Percentiles rank a stretch among this genome's conserved stretches.
These are phyloP conservation scores for Dermatophagoides farinae DNA, from an alignment of 1,140 invertebrate species.

Conservation along the genomic window DNA sequence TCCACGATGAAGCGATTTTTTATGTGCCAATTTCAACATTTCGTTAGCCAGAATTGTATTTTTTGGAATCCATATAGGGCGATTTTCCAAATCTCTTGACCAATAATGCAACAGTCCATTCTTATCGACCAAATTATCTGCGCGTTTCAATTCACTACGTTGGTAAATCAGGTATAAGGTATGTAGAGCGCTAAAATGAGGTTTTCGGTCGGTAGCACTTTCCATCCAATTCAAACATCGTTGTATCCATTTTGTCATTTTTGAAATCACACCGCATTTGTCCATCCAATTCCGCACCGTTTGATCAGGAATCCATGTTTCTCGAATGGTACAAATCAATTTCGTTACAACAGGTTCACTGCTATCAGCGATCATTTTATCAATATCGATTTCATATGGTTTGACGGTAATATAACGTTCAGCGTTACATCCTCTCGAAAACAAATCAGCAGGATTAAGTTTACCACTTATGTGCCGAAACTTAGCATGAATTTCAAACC, in stretches of 20 bases:
- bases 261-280: not conserved
- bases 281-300: not conserved
- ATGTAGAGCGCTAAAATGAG: not conserved
- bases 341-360: not conserved
- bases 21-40: not conserved
- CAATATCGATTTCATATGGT: not conserved
- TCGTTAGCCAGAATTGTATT: not conserved
- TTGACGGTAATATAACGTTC: not conserved
- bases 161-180: not conserved
- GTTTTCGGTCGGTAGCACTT: not conserved
- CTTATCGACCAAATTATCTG: not conserved
- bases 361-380: not conserved
- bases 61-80: not conserved
- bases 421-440: not conserved
- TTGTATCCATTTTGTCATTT: too few relatives aligned
- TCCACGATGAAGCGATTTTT: not conserved
- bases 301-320: not conserved
- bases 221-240: not conserved
- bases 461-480: not conserved
- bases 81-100: not conserved
- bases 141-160: not conserved
- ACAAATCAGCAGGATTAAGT: not conserved
- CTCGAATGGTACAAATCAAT: not conserved
- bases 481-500: not conserved
- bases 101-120: not conserved